Base-by-base conservation (phyloP, 2,888 invertebrate species). In the Aphidoletes aphidimyza region DNA sequence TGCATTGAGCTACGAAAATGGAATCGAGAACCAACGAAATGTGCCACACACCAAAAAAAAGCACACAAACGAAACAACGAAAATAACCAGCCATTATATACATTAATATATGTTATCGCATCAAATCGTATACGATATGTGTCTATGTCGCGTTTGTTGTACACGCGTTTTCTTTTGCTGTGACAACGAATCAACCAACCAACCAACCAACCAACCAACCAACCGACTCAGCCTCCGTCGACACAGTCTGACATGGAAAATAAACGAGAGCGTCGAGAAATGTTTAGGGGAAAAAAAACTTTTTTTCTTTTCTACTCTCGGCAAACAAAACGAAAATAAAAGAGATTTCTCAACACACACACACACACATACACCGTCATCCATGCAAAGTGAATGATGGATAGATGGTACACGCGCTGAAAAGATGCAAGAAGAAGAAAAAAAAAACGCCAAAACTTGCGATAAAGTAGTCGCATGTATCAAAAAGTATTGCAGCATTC, bases 81-180 rank as follows among this genome's bases (percentile, higher is more conserved):
- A 69, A 69, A 69, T n/a, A 69, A 69, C 69, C 26, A 69, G 69
- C 69, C 34, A 26, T 30, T 69, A 69, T 69, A 69, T 69, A 69
- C 69, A 69, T 30, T 34, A 69, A 69, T 69, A 69, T 69, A 69
- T 34, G 69, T 69, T 69, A 69, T 69, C 34, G 69, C 17, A n/a
- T 69, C 69, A 69, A 69, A 69, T 69, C 69, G 69, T 69, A 69
- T 69, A 69, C 69, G 69, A 69, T 54, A 54, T 69, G 30, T 69
- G 34, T 69, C 26, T 69, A 69, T 69, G 30, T 26, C 69, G 69
- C 26, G 69, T 69, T 69, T 69, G 30, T 69, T 30, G 34, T 69
- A 69, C 69, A 34, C 69, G 34, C 30, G 69, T 30, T 69, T 69
- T 34, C 54, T 54, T 69, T 30, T 26, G 30, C 69, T 69, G 69